Evolutionary conservation across 2,113 vertebrate species (phyloP).

Genomic region (Microcebus murinus): DNA sequence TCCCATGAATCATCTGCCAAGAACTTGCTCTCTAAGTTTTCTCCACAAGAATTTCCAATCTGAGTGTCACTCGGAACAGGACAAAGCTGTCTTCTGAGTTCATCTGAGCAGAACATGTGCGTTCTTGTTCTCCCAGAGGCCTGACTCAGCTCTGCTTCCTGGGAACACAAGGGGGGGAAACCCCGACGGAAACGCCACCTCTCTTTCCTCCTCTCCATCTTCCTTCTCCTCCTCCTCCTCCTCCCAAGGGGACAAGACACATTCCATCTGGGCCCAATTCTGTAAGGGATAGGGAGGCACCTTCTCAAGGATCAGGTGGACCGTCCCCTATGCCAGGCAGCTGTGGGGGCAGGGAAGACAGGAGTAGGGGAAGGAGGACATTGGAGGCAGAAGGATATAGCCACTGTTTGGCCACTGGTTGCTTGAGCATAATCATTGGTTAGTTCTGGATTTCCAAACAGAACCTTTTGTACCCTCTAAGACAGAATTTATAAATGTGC

Average conservation of each 20-base stretch:
- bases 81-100: not conserved
- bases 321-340: not conserved
- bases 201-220: no score
- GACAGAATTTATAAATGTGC: accelerated
- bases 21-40: not conserved
- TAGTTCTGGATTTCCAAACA: not conserved
- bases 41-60: not conserved
- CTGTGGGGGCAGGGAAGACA: no score
- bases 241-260: not conserved
- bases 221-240: no score
- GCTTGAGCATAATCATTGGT: not conserved
- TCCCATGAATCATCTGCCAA: not conserved
- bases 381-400: not conserved
- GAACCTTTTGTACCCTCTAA: not conserved
- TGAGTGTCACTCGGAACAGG: not conserved
- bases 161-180: not conserved
- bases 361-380: not conserved
- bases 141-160: not conserved
- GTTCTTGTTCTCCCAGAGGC: not conserved
- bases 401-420: not conserved
- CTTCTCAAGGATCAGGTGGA: not conserved
- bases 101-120: not conserved
- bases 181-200: not conserved
- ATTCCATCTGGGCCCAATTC: not conserved
- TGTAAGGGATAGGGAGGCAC: not conserved